Evolutionary conservation across 2,113 vertebrate genomes (phyloP), one percentile per base, ranked within the genome.

Genomic region (Mastomys coucha): DNA sequence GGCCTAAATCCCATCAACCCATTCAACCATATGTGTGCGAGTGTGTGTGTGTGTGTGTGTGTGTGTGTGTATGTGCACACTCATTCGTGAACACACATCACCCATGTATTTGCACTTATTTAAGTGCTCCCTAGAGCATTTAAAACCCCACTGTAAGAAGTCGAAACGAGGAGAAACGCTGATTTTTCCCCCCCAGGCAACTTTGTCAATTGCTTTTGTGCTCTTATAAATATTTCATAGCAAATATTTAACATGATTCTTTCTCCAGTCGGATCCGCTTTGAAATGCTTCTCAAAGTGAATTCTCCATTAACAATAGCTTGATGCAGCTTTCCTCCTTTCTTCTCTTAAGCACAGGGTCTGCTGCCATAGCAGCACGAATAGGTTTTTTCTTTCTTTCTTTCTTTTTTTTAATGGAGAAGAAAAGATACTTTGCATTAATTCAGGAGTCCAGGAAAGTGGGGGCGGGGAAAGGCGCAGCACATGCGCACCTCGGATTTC

Each of bases 171-270:
- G 39, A 97, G 97, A 98, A 84, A 97, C 92, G 95, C 96, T 98
- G 98, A 97, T 99, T 98, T 14, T 2, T 3, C 12, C 36, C 36
- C 7, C 51, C 97, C 97, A 97, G 97, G 98, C 98, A 97, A 98
- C 97, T 98, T 97, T 98, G 98, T 98, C 98, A 95, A 98, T 98
- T 97, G 97, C 92, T 98, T 89, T 19, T 98, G 94, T 88, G 88
- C 94, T 97, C 93, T 99, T 98, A 99, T 99, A 99, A 99, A 99
- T 99, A 99, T 99, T 99, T 99, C 98, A 99, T 99, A 98, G 98
- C 97, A 99, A 98, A 99, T 98, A 99, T 98, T 98, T 98, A 98
- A 98, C 98, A 98, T 98, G 98, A 99, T 98, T 98, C 98, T 98
- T 97, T 98, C 89, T 97, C 98, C 98, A 98, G 98, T 99, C 98